A percentile compares a stretch with the other conserved stretches of the same genome.
phyloP scores from a whole-genome alignment of 2,797 vertebrate genomes.

The Hippoglossus hippoglossus region DNA sequence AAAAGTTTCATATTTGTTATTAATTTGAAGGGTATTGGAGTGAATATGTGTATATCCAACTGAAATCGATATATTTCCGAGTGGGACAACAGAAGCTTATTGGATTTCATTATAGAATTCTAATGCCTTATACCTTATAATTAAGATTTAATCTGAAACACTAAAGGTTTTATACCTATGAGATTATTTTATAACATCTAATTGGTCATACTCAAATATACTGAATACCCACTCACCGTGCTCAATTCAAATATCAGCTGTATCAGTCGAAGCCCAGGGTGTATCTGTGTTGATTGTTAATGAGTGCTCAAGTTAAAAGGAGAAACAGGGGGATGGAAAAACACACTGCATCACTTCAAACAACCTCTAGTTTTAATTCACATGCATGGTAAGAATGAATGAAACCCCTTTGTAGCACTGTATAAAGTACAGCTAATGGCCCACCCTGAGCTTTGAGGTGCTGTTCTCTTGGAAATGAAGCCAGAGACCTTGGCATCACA shows the following conservation, averaged over 20 bases:
- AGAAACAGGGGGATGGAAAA: conserved; percentile 19
- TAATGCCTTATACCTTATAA: too few species aligned
- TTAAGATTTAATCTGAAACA: too few species aligned
- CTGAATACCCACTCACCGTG: neutral
- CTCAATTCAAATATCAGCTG: neutral
- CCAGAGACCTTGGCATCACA: conserved; percentile 42
- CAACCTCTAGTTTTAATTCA: conserved; percentile 45
- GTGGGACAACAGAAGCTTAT: too few species aligned
- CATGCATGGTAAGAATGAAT: conserved; percentile 54
- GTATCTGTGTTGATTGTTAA: conserved; percentile 16
- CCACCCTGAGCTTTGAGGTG: conserved; percentile 44
- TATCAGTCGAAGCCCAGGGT: conserved; percentile 11
- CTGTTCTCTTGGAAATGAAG: conserved; percentile 48
- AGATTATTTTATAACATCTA: too few species aligned
- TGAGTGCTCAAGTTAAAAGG: conserved; percentile 6
- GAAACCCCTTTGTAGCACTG: conserved; percentile 53
- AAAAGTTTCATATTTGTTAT: neutral
- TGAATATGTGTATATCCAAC: too few species aligned
- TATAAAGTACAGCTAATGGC: conserved; percentile 45
- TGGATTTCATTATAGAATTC: too few species aligned
- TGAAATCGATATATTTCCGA: too few species aligned
- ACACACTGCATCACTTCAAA: conserved; percentile 7
- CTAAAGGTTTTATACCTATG: too few species aligned
- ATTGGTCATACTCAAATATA: too few species aligned
- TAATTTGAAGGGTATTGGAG: too few species aligned